Percentiles rank a stretch among this genome's conserved stretches.
Conservation (phyloP, 2,888 invertebrate species). For the Archips crataeganus region DNA sequence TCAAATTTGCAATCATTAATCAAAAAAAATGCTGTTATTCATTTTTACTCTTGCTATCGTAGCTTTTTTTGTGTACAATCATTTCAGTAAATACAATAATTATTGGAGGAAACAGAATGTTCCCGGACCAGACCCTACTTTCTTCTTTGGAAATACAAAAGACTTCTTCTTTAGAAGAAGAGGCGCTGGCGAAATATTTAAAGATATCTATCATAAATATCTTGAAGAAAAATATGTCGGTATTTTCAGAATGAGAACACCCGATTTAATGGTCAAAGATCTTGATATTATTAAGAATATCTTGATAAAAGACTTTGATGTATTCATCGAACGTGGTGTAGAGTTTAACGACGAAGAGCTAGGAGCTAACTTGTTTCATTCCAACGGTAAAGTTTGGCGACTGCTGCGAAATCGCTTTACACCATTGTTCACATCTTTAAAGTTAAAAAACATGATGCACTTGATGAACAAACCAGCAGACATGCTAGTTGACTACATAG, state of each 20-base stretch:
- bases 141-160: slow-evolving; percentile 51
- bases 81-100: slow-evolving; percentile 47
- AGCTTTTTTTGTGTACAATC: slow-evolving; percentile 33
- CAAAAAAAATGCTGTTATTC: too few relatives aligned
- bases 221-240: slow-evolving; percentile 54
- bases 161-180: slow-evolving; percentile 45
- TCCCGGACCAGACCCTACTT: slow-evolving; percentile 48
- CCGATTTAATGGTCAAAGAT: slow-evolving; percentile 44
- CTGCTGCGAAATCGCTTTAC: slow-evolving; percentile 43
- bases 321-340: slow-evolving; percentile 41
- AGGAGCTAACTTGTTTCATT: slow-evolving; percentile 41
- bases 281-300: slow-evolving; percentile 46
- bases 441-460: slow-evolving; percentile 45
- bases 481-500: slow-evolving; percentile 18
- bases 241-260: slow-evolving; percentile 44
- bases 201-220: slow-evolving; percentile 48
- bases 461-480: slow-evolving; percentile 34
- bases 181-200: slow-evolving; percentile 44
- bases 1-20: too few relatives aligned
- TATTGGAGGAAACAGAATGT: slow-evolving; percentile 51
- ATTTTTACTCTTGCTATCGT: background rate
- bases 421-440: slow-evolving; percentile 45
- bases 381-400: slow-evolving; percentile 42
- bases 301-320: slow-evolving; percentile 46
- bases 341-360: slow-evolving; percentile 36